Base-by-base conservation (phyloP, 1,140 invertebrate genomes). In the Linepithema humile region DNA sequence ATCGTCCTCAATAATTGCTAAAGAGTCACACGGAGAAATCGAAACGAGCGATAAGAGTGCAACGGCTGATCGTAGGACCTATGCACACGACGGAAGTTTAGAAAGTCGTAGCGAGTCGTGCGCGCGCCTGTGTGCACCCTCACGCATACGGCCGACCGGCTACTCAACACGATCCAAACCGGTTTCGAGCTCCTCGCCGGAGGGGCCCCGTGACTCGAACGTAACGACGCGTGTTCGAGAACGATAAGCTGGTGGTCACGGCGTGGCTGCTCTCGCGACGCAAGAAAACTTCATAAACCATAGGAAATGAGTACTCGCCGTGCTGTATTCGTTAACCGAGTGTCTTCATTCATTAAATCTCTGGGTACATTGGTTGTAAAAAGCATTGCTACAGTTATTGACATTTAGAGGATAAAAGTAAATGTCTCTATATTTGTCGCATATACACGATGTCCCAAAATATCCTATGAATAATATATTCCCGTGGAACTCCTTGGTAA, bases 81-180 rank as follows among this genome's bases (percentile, higher is more conserved):
- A 78, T 48, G 64, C 26, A 48, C 38, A 73, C 48, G 83, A 84
- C 89, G 86, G 88, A 89, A 89, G 86, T 91, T 88, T 91, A 77
- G 83, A 89, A 91, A 89, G 88, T 88, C 74, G 74, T 57, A 38
- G 85, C 86, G 85, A 91, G 86, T 89, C 82, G 64, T 84, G 69
- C 69, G 83, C 70, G 60, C 67, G 73, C 43, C 15, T 15, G 10
- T 45, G 43, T 45, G 15, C 43, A 45, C n/a, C n/a, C n/a, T n/a
- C 85, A 64, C 72, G 77, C 73, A 87, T 26, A 77, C 55, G 74
- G 29, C 38, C 80, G 88, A 64, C 80, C 78, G 67, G 84, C 87
- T 88, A 87, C 59, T 53, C 88, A 40, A 62, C 53, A 60, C 80
- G 80, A 88, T 88, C 84, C n/a, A 57, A 89, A 88, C 88, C 87